Percentiles rank a stretch among this genome's conserved stretches.
phyloP scores from a whole-genome alignment of 2,797 vertebrate species.

The Lepus townsendii region DNA sequence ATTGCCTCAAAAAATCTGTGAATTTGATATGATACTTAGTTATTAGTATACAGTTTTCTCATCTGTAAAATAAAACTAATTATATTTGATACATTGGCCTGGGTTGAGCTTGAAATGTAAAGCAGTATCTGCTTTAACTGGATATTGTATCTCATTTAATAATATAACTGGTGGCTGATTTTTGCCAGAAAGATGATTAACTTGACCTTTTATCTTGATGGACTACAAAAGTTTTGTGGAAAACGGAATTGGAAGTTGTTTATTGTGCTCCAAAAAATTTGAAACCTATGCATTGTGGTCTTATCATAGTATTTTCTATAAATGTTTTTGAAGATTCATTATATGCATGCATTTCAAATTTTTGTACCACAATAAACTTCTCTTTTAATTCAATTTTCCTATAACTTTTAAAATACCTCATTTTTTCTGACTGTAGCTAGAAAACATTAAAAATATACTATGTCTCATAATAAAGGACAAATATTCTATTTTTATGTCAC shows the following conservation, averaged over 20 bases:
- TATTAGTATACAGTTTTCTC: not conserved
- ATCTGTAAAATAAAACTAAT: not conserved
- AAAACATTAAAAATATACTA: not conserved
- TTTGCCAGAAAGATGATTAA: not conserved
- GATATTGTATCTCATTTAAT: not conserved
- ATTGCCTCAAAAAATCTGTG: not conserved
- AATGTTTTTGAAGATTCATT: too few relatives aligned
- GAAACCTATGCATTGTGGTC: too few relatives aligned
- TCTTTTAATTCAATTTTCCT: too few relatives aligned
- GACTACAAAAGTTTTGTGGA: too few relatives aligned
- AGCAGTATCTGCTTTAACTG: not conserved
- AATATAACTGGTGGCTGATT: not conserved
- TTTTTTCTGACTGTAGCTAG: not conserved
- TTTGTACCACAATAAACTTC: too few relatives aligned
- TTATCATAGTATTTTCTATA: too few relatives aligned
- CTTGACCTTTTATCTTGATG: not conserved
- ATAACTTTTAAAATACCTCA: too few relatives aligned
- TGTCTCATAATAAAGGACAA: constrained; percentile 30
- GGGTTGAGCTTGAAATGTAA: not conserved
- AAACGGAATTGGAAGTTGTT: too few relatives aligned
- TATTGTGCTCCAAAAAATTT: too few relatives aligned
- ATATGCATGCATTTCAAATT: too few relatives aligned
- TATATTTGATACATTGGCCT: not conserved
- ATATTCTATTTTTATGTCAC: not conserved
- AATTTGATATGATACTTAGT: not conserved